Percentiles rank a stretch among this genome's conserved stretches.
Evolutionary conservation across 2,113 vertebrate species (phyloP).

Genomic region (Garra rufa): DNA sequence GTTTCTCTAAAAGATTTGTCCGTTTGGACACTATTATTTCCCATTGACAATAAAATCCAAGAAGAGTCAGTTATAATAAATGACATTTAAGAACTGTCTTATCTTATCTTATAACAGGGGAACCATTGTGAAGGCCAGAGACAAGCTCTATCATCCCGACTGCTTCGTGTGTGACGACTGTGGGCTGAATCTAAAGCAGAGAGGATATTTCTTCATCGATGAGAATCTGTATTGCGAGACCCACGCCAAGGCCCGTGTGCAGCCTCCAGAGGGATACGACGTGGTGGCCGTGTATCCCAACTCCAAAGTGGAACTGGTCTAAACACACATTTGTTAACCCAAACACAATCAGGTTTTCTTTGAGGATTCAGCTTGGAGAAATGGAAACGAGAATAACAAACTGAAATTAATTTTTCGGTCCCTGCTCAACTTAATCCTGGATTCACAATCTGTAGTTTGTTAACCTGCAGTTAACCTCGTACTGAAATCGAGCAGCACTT

Average conservation of each 20-base stretch:
- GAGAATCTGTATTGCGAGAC: constrained; percentile 96
- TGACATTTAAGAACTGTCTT: not conserved
- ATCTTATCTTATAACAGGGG: constrained; percentile 74
- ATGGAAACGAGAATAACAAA: constrained; percentile 5
- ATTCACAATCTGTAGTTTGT: not conserved
- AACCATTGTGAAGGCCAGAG: constrained; percentile 94
- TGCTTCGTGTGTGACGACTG: constrained; percentile 98
- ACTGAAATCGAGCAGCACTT: not conserved
- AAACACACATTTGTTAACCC: constrained; percentile 41
- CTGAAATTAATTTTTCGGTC: not conserved
- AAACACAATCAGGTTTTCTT: not conserved
- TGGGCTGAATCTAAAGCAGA: constrained; percentile 91
- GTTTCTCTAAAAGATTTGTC: not conserved
- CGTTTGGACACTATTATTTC: not conserved
- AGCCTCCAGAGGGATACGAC: constrained; percentile 96
- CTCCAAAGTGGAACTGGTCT: constrained; percentile 94
- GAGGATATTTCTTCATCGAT: constrained; percentile 96
- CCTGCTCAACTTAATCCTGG: not conserved
- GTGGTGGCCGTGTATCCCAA: constrained; percentile 99
- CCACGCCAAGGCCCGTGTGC: constrained; percentile 92
- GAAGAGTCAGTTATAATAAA: not conserved
- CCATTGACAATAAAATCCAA: not conserved
- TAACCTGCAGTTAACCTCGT: not conserved
- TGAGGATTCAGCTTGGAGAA: not conserved
- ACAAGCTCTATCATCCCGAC: constrained; percentile 96